These are phyloP conservation scores for Phycodurus eques DNA, from an alignment of 2,113 vertebrate species.

Conservation along the genomic window DNA sequence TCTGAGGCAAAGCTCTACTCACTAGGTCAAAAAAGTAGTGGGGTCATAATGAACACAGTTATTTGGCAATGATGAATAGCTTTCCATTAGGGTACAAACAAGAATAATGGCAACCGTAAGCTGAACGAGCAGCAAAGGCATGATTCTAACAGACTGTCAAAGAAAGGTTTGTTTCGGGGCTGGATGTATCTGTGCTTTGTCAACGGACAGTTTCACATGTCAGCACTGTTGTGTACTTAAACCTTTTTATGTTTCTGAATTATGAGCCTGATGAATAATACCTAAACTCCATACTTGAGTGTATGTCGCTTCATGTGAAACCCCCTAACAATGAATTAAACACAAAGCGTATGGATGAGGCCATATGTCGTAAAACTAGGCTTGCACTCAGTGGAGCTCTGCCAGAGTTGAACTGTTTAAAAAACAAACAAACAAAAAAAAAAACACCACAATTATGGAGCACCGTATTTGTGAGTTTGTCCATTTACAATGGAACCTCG, in stretches of 20 bases:
- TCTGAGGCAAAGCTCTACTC: conserved; percentile 17
- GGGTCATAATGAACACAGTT: conserved; percentile 21
- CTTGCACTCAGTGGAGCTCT: no score
- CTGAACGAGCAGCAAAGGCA: conserved; percentile 46
- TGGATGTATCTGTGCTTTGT: conserved; percentile 50
- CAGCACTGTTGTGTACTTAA: conserved; percentile 53
- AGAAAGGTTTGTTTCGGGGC: conserved; percentile 55
- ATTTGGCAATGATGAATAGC: conserved; percentile 31
- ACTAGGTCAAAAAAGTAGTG: conserved; percentile 1
- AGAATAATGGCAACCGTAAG: conserved; percentile 44
- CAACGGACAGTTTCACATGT: conserved; percentile 59
- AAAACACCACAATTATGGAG: no score
- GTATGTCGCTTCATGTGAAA: conserved; percentile 35
- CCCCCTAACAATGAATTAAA: conserved; percentile 37
- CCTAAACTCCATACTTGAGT: conserved; percentile 24
- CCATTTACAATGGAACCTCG: no score
- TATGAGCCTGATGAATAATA: conserved; percentile 47
- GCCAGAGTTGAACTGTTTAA: no score
- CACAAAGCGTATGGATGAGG: conserved; percentile 12
- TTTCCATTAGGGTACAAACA: conserved; percentile 20
- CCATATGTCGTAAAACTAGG: not conserved
- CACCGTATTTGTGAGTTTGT: not conserved
- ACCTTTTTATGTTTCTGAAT: conserved; percentile 42
- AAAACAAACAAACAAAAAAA: not conserved
- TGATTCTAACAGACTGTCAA: conserved; percentile 48